These are phyloP conservation scores for Cebidichthys violaceus DNA, from an alignment of 2,113 vertebrate genomes.

Conservation along the genomic window DNA sequence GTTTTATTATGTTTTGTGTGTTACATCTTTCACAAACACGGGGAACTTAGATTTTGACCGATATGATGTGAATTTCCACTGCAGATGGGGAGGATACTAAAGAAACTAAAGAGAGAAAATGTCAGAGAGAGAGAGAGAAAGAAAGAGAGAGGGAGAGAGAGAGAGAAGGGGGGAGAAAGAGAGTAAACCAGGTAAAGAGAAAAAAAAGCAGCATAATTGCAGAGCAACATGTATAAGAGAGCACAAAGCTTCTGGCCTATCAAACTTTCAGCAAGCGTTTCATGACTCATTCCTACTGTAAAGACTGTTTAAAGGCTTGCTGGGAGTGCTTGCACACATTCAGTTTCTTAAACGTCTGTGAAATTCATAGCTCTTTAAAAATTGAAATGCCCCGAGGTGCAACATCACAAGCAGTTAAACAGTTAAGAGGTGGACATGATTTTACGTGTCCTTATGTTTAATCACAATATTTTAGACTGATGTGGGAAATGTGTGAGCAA, in stretches of 20 bases:
- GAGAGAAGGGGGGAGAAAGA: background rate
- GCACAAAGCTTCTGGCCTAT: constrained; percentile 13
- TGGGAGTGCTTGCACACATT: constrained; percentile 18
- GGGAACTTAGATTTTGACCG: constrained; percentile 10
- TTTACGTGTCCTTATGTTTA: constrained; percentile 16
- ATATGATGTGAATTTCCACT: background rate
- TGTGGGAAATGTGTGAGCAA: constrained; percentile 17
- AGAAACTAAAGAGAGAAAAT: background rate
- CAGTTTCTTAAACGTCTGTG: constrained; percentile 27
- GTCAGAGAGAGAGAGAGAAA: background rate
- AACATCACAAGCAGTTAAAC: constrained; percentile 32
- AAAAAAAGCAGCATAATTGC: background rate
- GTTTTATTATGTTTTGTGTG: constrained; percentile 20
- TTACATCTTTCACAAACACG: constrained; percentile 25
- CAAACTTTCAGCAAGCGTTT: constrained; percentile 21
- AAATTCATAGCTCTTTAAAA: constrained; percentile 37
- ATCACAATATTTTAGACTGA: constrained; percentile 14
- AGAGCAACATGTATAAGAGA: constrained; percentile 8
- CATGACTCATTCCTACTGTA: constrained; percentile 13
- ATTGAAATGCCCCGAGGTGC: constrained; percentile 23
- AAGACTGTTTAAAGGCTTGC: constrained; percentile 19
- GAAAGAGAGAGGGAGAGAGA: too few relatives aligned
- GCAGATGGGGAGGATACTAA: background rate
- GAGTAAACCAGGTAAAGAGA: background rate
- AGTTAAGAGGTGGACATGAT: constrained; percentile 39